Percentiles rank a stretch among this genome's conserved stretches.
Evolutionary conservation across 2,113 vertebrate species (phyloP).

Genomic region (Callopanchax toddi): DNA sequence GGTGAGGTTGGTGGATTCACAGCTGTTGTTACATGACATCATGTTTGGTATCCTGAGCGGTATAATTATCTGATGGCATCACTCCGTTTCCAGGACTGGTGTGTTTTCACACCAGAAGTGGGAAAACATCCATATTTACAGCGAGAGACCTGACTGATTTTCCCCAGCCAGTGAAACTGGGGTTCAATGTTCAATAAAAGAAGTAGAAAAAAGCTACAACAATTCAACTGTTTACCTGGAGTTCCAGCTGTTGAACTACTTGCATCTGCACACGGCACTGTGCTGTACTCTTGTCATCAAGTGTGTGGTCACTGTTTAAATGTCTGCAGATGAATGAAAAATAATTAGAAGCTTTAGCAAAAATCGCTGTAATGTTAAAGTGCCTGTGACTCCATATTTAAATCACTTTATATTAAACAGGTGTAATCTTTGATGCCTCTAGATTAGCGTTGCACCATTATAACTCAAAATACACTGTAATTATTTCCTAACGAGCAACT

Average conservation of each 20-base stretch:
- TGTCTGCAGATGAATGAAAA: slow-evolving; percentile 84
- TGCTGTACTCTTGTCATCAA: slow-evolving; percentile 99
- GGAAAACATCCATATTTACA: neutral
- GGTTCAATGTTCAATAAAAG: neutral
- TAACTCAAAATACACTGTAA: too few species aligned
- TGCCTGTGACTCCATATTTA: too few species aligned
- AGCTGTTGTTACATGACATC: slow-evolving; percentile 16
- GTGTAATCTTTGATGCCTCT: too few species aligned
- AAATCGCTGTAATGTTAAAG: neutral
- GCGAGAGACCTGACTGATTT: neutral
- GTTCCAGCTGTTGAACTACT: slow-evolving; percentile 98
- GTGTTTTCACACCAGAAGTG: slow-evolving; percentile 43
- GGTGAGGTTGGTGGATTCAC: slow-evolving; percentile 39
- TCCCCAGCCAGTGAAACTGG: neutral
- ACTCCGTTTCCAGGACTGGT: slow-evolving; percentile 43
- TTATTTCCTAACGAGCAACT: too few species aligned
- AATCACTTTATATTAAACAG: too few species aligned
- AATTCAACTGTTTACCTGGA: slow-evolving; percentile 85
- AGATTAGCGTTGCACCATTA: too few species aligned
- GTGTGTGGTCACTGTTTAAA: slow-evolving; percentile 96
- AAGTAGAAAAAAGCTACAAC: neutral
- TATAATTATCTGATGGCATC: slow-evolving; percentile 43
- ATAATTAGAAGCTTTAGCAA: neutral
- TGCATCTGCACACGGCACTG: slow-evolving; percentile 99
- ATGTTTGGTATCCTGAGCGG: slow-evolving; percentile 23